Base-by-base conservation (phyloP, 2,113 vertebrate genomes). In the Cyprinus carpio region DNA sequence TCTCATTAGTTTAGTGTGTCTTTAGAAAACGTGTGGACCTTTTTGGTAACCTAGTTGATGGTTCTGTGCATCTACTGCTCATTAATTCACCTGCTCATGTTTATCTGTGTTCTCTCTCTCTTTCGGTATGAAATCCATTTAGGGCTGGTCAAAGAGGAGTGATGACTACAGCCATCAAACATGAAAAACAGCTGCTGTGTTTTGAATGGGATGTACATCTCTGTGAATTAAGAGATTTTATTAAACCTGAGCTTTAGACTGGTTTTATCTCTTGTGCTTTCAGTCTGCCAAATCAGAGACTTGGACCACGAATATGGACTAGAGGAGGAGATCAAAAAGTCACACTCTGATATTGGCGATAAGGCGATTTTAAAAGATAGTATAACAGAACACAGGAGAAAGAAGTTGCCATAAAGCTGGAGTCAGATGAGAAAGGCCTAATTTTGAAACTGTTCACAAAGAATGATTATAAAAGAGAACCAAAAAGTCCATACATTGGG, bases 101-200 rank as follows among this genome's bases (percentile, higher is more conserved):
- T 65, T 46, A 81, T 81, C 16, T 65, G 60, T 64, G 9, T 23
- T 67, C 60, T 29, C 15, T 65, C 15, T 49, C n/a, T n/a, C n/a
- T n/a, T n/a, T 67, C 4, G 4, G n/a, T 25, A 23, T 29, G 79
- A 81, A n/a, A 81, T 81, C 37, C 25, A 81, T 81, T 80, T 67
- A 29, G 25, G n/a, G 5, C 4, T 67, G 79, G 79, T 81, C 16
- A 81, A 81, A 81, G 79, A 67, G 79, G 65, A 81, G 16, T 25
- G 4, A 51, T 29, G 43, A 75, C 51, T 49, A 29, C 74, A 51
- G 43, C 79, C n/a, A 29, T 81, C 79, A 67, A 60, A n/a, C n/a
- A 81, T 67, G 37, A 81, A 81, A n/a, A 67, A 40, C 60, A 46
- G n/a, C 40, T 67, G 40, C 25, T 65, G 79, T 67, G 60, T 81